Conservation (phyloP, 2,888 invertebrate genomes). For the Stomorhina lunata region DNA sequence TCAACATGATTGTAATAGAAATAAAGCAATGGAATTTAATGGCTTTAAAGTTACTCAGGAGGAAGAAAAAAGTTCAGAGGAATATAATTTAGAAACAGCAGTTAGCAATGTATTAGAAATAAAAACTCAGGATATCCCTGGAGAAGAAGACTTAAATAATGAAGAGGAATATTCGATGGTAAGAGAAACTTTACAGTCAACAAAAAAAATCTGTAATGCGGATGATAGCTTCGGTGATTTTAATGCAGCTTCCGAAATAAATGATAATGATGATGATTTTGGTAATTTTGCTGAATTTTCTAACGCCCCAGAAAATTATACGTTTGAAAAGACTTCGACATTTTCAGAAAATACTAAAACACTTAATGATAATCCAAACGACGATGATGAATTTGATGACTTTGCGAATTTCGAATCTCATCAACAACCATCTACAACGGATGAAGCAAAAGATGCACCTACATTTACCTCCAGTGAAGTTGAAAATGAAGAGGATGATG, state of each 20-base stretch:
- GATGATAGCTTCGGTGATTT: constrained; percentile 3
- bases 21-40: neutral
- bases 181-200: neutral
- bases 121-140: neutral
- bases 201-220: neutral
- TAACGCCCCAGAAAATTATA: neutral
- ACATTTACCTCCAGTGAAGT: neutral
- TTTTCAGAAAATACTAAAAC: neutral
- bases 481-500: constrained; percentile 69
- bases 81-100: too few species aligned
- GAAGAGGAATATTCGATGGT: neutral
- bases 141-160: neutral
- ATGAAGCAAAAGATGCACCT: neutral
- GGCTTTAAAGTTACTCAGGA: neutral
- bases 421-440: neutral
- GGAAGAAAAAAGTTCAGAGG: neutral
- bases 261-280: constrained; percentile 71
- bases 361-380: neutral
- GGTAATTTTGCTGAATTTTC: constrained; percentile 72
- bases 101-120: constrained; percentile 1
- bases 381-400: constrained; percentile 64
- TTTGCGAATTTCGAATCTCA: constrained; percentile 68
- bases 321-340: neutral
- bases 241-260: neutral
- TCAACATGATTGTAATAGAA: too few species aligned